These are phyloP conservation scores for Eulemur macaco DNA, from an alignment of 2,113 vertebrate species.

Conservation along the genomic window DNA sequence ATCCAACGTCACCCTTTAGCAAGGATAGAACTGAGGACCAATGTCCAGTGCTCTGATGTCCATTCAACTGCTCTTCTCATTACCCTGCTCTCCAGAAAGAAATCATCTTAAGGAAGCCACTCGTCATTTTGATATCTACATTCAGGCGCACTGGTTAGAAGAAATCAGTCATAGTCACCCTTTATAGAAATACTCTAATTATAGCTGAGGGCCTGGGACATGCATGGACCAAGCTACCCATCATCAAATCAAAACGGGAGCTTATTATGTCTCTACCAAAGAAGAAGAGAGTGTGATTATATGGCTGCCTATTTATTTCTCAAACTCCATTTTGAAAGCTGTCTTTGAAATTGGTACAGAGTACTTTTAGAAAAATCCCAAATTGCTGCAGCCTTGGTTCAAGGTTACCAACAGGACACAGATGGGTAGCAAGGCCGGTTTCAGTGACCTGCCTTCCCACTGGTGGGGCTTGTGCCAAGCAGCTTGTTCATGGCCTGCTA, in stretches of 20 bases:
- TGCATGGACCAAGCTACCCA: neutral
- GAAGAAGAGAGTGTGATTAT: constrained; percentile 44
- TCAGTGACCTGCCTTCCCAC: neutral
- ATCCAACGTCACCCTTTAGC: neutral
- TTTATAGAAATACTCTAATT: constrained; percentile 49
- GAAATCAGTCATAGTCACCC: neutral
- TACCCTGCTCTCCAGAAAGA: neutral
- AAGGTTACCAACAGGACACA: constrained; percentile 52
- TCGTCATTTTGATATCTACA: neutral
- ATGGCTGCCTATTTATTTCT: constrained; percentile 46
- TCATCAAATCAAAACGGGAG: constrained; percentile 48
- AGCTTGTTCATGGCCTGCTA: neutral
- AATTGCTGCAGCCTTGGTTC: constrained; percentile 42
- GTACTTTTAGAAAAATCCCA: constrained; percentile 64
- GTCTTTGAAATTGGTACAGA: constrained; percentile 50
- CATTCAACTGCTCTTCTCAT: neutral
- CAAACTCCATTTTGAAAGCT: constrained; percentile 57
- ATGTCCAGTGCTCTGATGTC: neutral
- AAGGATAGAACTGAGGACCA: neutral
- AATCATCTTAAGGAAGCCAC: neutral
- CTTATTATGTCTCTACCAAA: constrained; percentile 48
- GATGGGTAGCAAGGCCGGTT: constrained; percentile 8
- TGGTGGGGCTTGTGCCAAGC: neutral
- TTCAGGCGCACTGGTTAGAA: neutral
- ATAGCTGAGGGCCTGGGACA: neutral